These are phyloP conservation scores for Eremobia ochroleuca DNA, from an alignment of 2,888 invertebrate species.

Conservation along the genomic window DNA sequence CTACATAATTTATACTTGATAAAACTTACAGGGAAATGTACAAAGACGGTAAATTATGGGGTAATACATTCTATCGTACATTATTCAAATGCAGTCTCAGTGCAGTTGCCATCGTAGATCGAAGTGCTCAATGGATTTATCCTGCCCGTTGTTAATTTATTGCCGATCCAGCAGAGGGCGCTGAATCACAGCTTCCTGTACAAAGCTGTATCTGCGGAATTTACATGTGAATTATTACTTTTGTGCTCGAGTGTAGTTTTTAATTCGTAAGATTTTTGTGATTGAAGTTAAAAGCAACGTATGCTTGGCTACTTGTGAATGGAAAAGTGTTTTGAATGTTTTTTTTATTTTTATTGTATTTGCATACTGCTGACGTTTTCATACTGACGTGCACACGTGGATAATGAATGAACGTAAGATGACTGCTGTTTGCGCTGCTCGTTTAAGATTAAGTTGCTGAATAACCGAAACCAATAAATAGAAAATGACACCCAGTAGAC, in stretches of 20 bases:
- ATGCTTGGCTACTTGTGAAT: not conserved
- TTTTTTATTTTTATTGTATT: not conserved
- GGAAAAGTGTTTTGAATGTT: too few relatives aligned
- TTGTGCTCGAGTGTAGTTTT: constrained; percentile 23
- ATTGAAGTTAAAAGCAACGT: constrained; percentile 6
- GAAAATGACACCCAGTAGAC: constrained; percentile 37
- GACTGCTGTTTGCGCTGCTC: not conserved
- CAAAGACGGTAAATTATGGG: constrained; percentile 67
- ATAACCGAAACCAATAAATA: constrained; percentile 49
- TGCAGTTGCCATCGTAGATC: constrained; percentile 80
- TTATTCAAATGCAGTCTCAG: constrained; percentile 81
- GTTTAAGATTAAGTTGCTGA: constrained; percentile 17
- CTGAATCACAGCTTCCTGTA: constrained; percentile 80
- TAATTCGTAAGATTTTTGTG: constrained; percentile 13
- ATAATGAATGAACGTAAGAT: not conserved
- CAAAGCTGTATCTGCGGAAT: constrained; percentile 64
- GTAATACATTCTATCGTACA: constrained; percentile 75
- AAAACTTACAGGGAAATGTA: constrained; percentile 64
- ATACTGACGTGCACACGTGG: too few relatives aligned
- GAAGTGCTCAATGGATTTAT: constrained; percentile 84
- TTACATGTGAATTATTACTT: constrained; percentile 53
- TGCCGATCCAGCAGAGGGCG: constrained; percentile 80
- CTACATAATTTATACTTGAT: constrained; percentile 61
- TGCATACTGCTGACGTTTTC: not conserved
- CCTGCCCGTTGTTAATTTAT: constrained; percentile 85